These are phyloP conservation scores for Drosophila recens DNA, from an alignment of 2,888 invertebrate genomes.

Conservation along the genomic window DNA sequence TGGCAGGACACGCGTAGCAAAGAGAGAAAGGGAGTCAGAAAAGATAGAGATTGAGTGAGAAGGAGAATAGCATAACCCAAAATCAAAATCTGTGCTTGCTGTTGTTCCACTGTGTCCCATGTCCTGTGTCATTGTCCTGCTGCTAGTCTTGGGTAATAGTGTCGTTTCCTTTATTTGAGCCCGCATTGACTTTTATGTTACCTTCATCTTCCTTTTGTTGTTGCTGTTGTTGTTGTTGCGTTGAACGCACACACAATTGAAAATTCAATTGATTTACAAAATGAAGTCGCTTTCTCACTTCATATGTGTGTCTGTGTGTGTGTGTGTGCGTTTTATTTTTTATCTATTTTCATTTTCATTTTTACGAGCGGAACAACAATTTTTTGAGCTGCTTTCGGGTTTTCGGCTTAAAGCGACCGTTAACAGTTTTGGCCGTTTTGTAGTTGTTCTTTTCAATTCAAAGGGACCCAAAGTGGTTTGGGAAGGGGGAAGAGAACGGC, in stretches of 20 bases:
- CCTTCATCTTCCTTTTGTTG: slow-evolving; percentile 55
- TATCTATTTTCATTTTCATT: slow-evolving; percentile 77
- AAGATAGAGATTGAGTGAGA: background rate
- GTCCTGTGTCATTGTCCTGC: slow-evolving; percentile 57
- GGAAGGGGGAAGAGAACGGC: background rate
- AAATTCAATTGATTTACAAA: slow-evolving; percentile 81
- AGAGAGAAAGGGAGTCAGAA: background rate
- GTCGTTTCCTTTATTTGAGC: slow-evolving; percentile 78
- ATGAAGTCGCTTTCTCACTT: slow-evolving; percentile 60
- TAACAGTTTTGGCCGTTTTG: slow-evolving; percentile 50
- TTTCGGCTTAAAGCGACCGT: slow-evolving; percentile 52
- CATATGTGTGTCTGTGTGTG: slow-evolving; percentile 12
- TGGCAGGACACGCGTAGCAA: slow-evolving; percentile 15
- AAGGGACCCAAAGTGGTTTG: background rate
- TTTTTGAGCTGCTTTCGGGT: slow-evolving; percentile 40
- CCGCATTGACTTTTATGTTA: slow-evolving; percentile 72
- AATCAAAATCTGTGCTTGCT: slow-evolving; percentile 52
- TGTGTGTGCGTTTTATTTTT: slow-evolving; percentile 49
- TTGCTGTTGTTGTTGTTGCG: slow-evolving; percentile 20
- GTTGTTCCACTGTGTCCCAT: slow-evolving; percentile 30
- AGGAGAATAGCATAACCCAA: slow-evolving; percentile 48
- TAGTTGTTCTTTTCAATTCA: slow-evolving; percentile 37
- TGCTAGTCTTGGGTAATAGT: slow-evolving; percentile 65
- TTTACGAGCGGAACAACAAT: slow-evolving; percentile 69
- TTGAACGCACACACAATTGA: slow-evolving; percentile 74